Conservation (phyloP, 1,140 invertebrate genomes). For the Scylla paramamosain region DNA sequence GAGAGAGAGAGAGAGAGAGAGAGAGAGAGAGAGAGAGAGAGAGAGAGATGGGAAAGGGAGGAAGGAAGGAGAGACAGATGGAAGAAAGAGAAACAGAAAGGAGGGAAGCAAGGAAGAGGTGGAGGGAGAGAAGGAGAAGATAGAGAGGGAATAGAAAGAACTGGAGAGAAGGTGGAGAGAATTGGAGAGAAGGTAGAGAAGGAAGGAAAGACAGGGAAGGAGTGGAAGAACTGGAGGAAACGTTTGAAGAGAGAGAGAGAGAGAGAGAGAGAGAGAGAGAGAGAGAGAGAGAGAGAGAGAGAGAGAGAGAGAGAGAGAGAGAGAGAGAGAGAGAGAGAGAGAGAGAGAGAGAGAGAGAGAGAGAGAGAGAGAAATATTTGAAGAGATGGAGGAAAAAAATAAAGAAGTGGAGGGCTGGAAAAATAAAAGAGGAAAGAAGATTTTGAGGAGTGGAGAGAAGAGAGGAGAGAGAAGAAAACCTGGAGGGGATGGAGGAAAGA, state of each 20-base stretch:
- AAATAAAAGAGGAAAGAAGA: background rate
- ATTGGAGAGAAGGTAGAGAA: background rate
- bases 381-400: background rate
- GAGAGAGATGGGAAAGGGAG: background rate
- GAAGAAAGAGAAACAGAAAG: background rate
- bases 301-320: background rate
- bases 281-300: background rate
- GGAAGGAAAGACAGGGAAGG: background rate
- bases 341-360: background rate
- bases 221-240: background rate
- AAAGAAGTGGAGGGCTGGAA: background rate
- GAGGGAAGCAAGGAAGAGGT: background rate
- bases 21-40: background rate
- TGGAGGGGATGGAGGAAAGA: background rate
- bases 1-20: background rate
- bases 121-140: background rate
- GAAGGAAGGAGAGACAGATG: background rate
- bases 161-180: background rate
- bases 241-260: too few relatives aligned
- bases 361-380: background rate
- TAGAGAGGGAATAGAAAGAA: background rate
- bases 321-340: background rate
- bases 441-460: background rate
- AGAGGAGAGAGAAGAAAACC: background rate
- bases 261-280: background rate